A percentile compares a stretch with the other conserved stretches of the same genome.
Conservation (phyloP, 2,113 vertebrate genomes). For the Psilopsiagon aurifrons region DNA sequence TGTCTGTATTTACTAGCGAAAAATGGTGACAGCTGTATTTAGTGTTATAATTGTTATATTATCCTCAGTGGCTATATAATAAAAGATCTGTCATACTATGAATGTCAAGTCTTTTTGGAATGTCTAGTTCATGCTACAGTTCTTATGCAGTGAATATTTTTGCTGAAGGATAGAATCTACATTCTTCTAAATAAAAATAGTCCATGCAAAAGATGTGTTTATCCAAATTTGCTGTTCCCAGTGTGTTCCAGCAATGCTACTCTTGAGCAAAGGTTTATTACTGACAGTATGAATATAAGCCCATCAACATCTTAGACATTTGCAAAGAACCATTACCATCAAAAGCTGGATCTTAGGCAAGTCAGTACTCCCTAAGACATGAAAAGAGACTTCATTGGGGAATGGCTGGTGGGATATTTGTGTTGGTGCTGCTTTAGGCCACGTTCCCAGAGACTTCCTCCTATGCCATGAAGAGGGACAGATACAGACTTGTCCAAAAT, state of each 20-base stretch:
- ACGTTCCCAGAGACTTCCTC: background rate
- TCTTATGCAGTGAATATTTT: background rate
- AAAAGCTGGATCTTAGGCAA: background rate
- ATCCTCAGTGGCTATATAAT: background rate
- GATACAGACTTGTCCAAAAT: background rate
- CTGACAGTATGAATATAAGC: background rate
- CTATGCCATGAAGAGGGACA: background rate
- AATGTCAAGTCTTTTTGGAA: background rate
- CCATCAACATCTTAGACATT: background rate
- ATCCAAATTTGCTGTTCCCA: background rate
- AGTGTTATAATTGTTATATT: conserved; percentile 32
- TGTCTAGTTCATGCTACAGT: background rate
- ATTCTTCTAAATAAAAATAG: background rate
- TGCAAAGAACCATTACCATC: background rate
- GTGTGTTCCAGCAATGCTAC: background rate
- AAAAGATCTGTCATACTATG: conserved; percentile 11
- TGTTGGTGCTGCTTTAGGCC: rapidly evolving
- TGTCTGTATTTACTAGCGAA: background rate
- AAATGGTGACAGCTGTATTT: conserved; percentile 45
- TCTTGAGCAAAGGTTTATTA: background rate
- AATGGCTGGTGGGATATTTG: background rate
- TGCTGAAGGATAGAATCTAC: background rate
- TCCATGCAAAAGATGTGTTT: background rate
- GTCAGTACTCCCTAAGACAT: background rate
- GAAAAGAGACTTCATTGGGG: background rate